Percentiles rank a stretch among this genome's conserved stretches.
phyloP scores from a whole-genome alignment of 1,140 invertebrate genomes.

The Eufriesea mexicana region DNA sequence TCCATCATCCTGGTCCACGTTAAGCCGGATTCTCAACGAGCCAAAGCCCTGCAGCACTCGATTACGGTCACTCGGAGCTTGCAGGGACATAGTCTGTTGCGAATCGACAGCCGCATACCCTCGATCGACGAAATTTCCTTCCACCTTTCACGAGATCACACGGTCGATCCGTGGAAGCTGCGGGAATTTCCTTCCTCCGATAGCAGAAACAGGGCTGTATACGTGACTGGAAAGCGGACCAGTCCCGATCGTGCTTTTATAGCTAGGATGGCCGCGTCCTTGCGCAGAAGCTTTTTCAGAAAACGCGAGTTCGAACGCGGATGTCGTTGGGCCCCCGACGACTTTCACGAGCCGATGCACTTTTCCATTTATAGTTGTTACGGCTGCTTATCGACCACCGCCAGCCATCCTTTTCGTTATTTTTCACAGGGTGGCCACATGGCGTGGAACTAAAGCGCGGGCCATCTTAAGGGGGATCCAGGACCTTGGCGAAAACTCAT shows the following conservation, averaged over 20 bases:
- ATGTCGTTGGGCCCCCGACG: slow-evolving; percentile 23
- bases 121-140: slow-evolving; percentile 7
- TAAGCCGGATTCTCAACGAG: slow-evolving; percentile 20
- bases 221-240: slow-evolving; percentile 68
- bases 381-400: slow-evolving; percentile 72
- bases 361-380: slow-evolving; percentile 79
- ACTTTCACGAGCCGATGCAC: slow-evolving; percentile 78
- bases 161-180: background rate
- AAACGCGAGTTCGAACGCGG: slow-evolving; percentile 28
- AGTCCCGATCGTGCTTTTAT: slow-evolving; percentile 74
- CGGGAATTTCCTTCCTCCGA: slow-evolving; percentile 10
- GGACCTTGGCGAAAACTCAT: background rate
- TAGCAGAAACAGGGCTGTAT: slow-evolving; percentile 45
- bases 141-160: background rate
- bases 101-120: background rate
- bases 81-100: background rate
- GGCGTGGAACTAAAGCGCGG: slow-evolving; percentile 71
- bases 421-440: slow-evolving; percentile 62
- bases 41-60: background rate
- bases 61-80: background rate
- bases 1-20: slow-evolving; percentile 42
- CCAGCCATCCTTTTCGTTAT: slow-evolving; percentile 61
- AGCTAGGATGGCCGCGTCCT: slow-evolving; percentile 60
- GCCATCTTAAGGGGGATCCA: background rate
- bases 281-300: slow-evolving; percentile 70